A percentile compares a stretch with the other conserved stretches of the same genome.
These are phyloP conservation scores for Drosophila vallismaia DNA, from an alignment of 2,888 invertebrate genomes.

Conservation along the genomic window DNA sequence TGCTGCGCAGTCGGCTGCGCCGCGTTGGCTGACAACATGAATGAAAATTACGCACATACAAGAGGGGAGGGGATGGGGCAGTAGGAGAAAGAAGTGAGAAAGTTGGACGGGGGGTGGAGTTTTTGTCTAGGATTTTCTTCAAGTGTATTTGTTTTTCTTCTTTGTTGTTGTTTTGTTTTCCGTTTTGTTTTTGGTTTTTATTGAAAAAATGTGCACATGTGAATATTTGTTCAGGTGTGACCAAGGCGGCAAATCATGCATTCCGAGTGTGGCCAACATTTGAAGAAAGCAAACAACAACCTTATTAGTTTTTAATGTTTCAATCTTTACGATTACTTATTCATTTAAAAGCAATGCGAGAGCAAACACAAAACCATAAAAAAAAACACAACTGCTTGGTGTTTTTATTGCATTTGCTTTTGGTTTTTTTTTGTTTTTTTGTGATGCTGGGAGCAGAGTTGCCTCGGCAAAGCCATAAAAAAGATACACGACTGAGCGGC, in stretches of 20 bases:
- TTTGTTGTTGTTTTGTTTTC: background rate
- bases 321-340: background rate
- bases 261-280: background rate
- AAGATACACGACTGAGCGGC: constrained; percentile 55
- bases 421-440: constrained; percentile 34
- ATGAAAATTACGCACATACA: constrained; percentile 76
- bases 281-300: constrained; percentile 40
- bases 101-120: background rate
- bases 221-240: constrained; percentile 48
- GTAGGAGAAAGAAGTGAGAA: constrained; percentile 11
- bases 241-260: constrained; percentile 31
- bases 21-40: constrained; percentile 75
- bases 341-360: constrained; percentile 58
- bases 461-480: constrained; percentile 53
- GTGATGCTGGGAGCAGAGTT: constrained; percentile 54
- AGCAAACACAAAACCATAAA: constrained; percentile 59
- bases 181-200: background rate
- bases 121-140: constrained; percentile 52
- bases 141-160: constrained; percentile 17
- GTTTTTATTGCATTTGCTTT: constrained; percentile 23
- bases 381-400: constrained; percentile 25
- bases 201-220: constrained; percentile 9
- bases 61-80: constrained; percentile 23
- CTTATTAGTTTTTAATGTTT: too few species aligned
- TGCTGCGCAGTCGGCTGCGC: constrained; percentile 38